Conservation (phyloP, 2,888 invertebrate species). For the Drosophila meridionalis region DNA sequence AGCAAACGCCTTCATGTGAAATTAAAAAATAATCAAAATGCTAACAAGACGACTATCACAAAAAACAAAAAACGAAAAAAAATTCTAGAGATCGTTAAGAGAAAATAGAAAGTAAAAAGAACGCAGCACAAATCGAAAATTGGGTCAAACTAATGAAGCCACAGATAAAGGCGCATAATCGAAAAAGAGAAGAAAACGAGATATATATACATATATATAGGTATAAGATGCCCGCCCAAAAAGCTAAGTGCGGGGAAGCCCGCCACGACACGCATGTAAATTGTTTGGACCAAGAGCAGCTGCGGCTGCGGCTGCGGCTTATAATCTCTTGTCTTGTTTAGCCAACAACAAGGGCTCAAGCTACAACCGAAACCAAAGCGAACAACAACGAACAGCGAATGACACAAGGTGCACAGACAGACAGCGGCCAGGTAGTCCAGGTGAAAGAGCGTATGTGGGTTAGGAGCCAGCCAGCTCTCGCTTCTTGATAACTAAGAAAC, state of each 20-base stretch:
- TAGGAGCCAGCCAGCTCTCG: slow-evolving; percentile 42
- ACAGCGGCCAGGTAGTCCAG: slow-evolving; percentile 20
- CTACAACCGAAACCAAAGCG: slow-evolving; percentile 27
- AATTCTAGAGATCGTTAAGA: slow-evolving; percentile 62
- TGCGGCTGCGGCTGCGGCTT: slow-evolving; percentile 34
- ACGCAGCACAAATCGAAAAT: slow-evolving; percentile 51
- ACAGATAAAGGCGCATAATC: slow-evolving; percentile 66
- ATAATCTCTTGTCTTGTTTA: slow-evolving; percentile 63
- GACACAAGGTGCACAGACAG: slow-evolving; percentile 69
- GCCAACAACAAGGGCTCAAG: slow-evolving; percentile 41
- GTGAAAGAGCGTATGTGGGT: slow-evolving; percentile 72
- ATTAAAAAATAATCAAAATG: slow-evolving; percentile 43
- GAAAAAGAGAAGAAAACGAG: slow-evolving; percentile 18
- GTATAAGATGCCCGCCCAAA: slow-evolving; percentile 14
- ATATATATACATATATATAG: background rate
- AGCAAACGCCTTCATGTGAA: slow-evolving; percentile 38
- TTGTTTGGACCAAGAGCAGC: slow-evolving; percentile 16
- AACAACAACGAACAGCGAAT: slow-evolving; percentile 54
- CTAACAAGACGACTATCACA: slow-evolving; percentile 50
- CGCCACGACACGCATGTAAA: slow-evolving; percentile 15
- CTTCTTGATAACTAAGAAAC: slow-evolving; percentile 40
- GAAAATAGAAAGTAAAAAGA: slow-evolving; percentile 77
- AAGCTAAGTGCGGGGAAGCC: slow-evolving; percentile 26
- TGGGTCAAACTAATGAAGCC: slow-evolving; percentile 75
- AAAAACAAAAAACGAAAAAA: background rate